phyloP scores from a whole-genome alignment of 2,113 vertebrate genomes.

The Corythoichthys haematopterus region DNA sequence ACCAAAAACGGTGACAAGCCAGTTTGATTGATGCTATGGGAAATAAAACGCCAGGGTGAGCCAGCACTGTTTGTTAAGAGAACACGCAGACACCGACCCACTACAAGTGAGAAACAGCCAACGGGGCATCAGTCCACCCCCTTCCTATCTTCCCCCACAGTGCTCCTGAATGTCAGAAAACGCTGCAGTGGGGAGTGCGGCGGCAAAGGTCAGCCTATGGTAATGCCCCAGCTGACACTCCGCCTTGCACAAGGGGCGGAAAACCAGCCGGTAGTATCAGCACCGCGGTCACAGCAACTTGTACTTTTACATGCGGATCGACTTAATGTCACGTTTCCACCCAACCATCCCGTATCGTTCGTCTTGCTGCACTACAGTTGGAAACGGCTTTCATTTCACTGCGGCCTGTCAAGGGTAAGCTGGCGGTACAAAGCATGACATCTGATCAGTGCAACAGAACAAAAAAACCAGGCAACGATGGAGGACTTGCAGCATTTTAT shows the following conservation, averaged over 20 bases:
- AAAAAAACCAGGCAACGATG: background rate
- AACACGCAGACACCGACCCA: slow-evolving; percentile 39
- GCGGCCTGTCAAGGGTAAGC: background rate
- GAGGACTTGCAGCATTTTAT: background rate
- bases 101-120: slow-evolving; percentile 44
- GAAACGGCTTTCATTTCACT: background rate
- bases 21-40: slow-evolving; percentile 22
- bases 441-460: background rate
- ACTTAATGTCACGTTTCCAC: background rate
- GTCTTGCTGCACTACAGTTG: background rate
- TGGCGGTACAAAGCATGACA: background rate
- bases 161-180: slow-evolving; percentile 68
- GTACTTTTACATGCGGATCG: slow-evolving; percentile 30
- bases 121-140: slow-evolving; percentile 33
- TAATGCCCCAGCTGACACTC: slow-evolving; percentile 65
- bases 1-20: slow-evolving; percentile 25
- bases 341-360: background rate
- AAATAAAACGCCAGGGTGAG: slow-evolving; percentile 13
- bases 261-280: slow-evolving; percentile 51
- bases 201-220: slow-evolving; percentile 72
- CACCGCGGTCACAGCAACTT: slow-evolving; percentile 43
- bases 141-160: slow-evolving; percentile 44
- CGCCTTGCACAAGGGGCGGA: slow-evolving; percentile 54
- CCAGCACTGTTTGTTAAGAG: slow-evolving; percentile 43
- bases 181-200: slow-evolving; percentile 58